Percentiles rank a stretch among this genome's conserved stretches.
Conservation (phyloP, 2,888 invertebrate species). For the Crepidodera aurea region DNA sequence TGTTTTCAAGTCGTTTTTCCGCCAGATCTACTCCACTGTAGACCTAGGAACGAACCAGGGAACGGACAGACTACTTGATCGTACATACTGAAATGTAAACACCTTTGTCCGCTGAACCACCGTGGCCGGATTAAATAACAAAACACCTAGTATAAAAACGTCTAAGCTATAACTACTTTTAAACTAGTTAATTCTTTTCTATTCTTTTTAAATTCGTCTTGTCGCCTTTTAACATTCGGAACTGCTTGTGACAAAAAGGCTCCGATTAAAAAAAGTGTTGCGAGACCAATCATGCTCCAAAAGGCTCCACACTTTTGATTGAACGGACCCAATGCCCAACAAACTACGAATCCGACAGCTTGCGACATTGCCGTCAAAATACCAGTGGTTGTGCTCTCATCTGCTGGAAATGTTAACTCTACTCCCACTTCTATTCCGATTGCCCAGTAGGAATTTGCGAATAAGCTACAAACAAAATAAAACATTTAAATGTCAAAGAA, state of each 20-base stretch:
- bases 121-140: too few relatives aligned
- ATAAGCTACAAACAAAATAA: slow-evolving; percentile 44
- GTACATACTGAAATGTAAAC: too few relatives aligned
- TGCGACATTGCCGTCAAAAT: slow-evolving; percentile 49
- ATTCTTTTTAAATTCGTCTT: slow-evolving; percentile 40
- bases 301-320: slow-evolving; percentile 35
- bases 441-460: slow-evolving; percentile 48
- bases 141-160: too few relatives aligned
- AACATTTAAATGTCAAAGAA: not conserved
- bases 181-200: slow-evolving; percentile 1
- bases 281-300: slow-evolving; percentile 29
- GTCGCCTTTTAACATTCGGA: slow-evolving; percentile 42
- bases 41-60: too few relatives aligned
- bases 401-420: slow-evolving; percentile 50
- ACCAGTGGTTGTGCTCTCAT: slow-evolving; percentile 51
- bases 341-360: slow-evolving; percentile 46
- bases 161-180: too few relatives aligned
- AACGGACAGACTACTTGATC: too few relatives aligned
- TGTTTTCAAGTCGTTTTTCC: too few relatives aligned
- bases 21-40: too few relatives aligned
- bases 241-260: slow-evolving; percentile 40
- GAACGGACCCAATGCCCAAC: slow-evolving; percentile 41
- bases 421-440: slow-evolving; percentile 51
- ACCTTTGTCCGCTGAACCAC: too few relatives aligned
- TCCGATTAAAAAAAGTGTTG: slow-evolving; percentile 37